A percentile compares a stretch with the other conserved stretches of the same genome.
phyloP scores from a whole-genome alignment of 1,140 invertebrate species.

The Pteromalus puparum region DNA sequence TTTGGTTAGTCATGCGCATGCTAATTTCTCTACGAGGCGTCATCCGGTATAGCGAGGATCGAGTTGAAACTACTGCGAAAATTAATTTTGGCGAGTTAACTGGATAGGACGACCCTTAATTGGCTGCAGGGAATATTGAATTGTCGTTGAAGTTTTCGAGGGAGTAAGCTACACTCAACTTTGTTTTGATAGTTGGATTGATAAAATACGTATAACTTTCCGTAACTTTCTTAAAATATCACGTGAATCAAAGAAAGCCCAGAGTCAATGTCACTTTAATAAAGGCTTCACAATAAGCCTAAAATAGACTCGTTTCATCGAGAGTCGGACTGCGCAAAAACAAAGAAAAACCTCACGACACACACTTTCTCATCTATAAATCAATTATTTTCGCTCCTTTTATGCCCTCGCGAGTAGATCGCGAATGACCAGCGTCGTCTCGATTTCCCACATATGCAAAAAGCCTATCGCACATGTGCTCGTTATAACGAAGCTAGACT shows the following conservation, averaged over 20 bases:
- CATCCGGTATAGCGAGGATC: constrained; percentile 14
- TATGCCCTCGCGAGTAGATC: not conserved
- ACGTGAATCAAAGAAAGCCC: no score
- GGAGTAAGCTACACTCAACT: no score
- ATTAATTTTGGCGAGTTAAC: constrained; percentile 12
- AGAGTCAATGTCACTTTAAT: no score
- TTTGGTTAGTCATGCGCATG: constrained; percentile 13
- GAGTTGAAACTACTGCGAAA: constrained; percentile 8
- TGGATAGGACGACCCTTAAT: not conserved
- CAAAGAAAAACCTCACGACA: not conserved
- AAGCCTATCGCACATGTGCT: not conserved
- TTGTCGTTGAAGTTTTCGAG: no score
- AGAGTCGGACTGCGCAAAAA: not conserved
- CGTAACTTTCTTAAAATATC: no score
- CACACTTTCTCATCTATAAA: not conserved
- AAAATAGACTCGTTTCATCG: not conserved
- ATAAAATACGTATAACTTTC: no score
- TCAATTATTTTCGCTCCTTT: constrained; percentile 2
- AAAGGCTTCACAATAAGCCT: not conserved
- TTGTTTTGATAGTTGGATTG: no score
- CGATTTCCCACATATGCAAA: constrained; percentile 7
- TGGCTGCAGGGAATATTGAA: no score
- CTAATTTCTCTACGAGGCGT: constrained; percentile 19
- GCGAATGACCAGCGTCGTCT: not conserved
- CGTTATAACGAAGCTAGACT: not conserved